These are phyloP conservation scores for Philhelius pedissequus DNA, from an alignment of 2,888 invertebrate species.

Conservation along the genomic window DNA sequence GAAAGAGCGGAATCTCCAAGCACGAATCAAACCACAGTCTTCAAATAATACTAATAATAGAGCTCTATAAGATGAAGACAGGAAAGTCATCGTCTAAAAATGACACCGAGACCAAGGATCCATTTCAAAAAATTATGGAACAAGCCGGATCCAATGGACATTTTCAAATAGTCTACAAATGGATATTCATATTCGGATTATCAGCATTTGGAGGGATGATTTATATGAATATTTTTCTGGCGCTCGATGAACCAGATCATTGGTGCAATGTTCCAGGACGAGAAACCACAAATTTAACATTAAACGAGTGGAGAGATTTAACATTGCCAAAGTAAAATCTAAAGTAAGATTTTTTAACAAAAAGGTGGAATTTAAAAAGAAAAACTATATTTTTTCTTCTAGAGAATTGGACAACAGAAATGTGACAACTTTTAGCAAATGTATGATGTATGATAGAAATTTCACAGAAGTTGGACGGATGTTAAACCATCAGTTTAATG, in stretches of 20 bases:
- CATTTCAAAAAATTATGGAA: conserved; percentile 80
- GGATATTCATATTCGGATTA: conserved; percentile 79
- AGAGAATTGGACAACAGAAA: conserved; percentile 78
- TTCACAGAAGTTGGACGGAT: conserved; percentile 70
- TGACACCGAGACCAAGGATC: conserved; percentile 71
- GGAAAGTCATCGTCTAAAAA: not conserved
- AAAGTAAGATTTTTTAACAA: not conserved
- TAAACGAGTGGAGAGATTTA: conserved; percentile 80
- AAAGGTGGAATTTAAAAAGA: not conserved
- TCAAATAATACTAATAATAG: not conserved
- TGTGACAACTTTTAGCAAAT: conserved; percentile 76
- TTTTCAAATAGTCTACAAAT: conserved; percentile 80
- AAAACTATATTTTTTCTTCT: not conserved
- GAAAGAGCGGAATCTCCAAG: not conserved
- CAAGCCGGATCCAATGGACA: conserved; percentile 80
- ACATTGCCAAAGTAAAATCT: conserved; percentile 80
- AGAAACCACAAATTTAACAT: conserved; percentile 79
- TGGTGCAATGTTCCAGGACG: conserved; percentile 81
- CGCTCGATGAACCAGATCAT: conserved; percentile 81
- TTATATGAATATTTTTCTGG: conserved; percentile 81
- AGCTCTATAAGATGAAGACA: conserved; percentile 18
- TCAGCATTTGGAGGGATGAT: conserved; percentile 80
- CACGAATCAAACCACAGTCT: not conserved
- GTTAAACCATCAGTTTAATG: not conserved
- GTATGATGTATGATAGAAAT: conserved; percentile 79